phyloP scores from a whole-genome alignment of 2,888 invertebrate genomes.

The Catocala nupta region DNA sequence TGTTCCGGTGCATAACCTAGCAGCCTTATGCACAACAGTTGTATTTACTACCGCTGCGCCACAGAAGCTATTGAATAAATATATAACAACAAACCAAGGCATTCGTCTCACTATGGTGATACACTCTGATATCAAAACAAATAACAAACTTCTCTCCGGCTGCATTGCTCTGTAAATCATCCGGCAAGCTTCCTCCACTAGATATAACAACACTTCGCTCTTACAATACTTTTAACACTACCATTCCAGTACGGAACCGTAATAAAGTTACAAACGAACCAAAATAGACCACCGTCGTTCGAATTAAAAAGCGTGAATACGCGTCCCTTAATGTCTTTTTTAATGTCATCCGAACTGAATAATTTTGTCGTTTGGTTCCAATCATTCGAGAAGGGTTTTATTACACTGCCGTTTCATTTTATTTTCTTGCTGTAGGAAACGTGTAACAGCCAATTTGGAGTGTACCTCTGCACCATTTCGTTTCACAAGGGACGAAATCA shows the following conservation, averaged over 20 bases:
- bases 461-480: slow-evolving; percentile 30
- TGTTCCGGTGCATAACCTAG: too few relatives aligned
- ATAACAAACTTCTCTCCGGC: neutral
- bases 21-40: too few relatives aligned
- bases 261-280: slow-evolving; percentile 44
- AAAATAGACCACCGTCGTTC: slow-evolving; percentile 56
- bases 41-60: too few relatives aligned
- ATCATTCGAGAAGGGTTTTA: slow-evolving; percentile 62
- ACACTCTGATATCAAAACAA: too few relatives aligned
- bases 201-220: slow-evolving; percentile 11
- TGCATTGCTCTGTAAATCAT: neutral
- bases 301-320: slow-evolving; percentile 51
- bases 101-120: too few relatives aligned
- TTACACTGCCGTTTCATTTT: slow-evolving; percentile 52
- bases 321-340: slow-evolving; percentile 60
- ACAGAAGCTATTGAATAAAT: too few relatives aligned
- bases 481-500: slow-evolving; percentile 29
- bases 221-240: slow-evolving; percentile 44
- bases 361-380: slow-evolving; percentile 60
- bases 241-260: slow-evolving; percentile 33
- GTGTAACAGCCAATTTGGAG: slow-evolving; percentile 43
- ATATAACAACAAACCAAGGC: too few relatives aligned
- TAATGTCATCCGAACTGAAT: slow-evolving; percentile 61
- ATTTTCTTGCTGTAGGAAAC: slow-evolving; percentile 41
- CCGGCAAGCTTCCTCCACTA: neutral